Evolutionary conservation across 92 coral and sea anemone species (phyloP).

Genomic region (Chrysogorgia sp.): DNA sequence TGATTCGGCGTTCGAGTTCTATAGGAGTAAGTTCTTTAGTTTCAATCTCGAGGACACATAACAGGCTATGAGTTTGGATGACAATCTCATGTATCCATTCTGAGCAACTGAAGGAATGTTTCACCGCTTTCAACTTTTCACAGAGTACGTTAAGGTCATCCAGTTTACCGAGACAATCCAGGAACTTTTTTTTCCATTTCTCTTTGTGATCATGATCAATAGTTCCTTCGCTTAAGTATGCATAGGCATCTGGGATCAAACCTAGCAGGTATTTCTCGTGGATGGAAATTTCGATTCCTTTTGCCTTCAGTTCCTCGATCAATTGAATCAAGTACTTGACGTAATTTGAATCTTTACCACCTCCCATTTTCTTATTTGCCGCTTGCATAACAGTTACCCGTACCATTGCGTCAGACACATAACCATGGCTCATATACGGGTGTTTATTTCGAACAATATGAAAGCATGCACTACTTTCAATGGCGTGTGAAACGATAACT

Average conservation of each 20-base stretch:
- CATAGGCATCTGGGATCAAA: constrained; percentile 70
- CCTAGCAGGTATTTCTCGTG: constrained; percentile 59
- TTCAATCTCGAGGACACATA: constrained; percentile 68
- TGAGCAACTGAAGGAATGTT: constrained; percentile 56
- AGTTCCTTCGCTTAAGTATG: constrained; percentile 56
- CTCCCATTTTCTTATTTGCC: constrained; percentile 62
- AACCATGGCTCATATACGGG: constrained; percentile 76
- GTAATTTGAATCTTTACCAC: constrained; percentile 16
- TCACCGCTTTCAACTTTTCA: constrained; percentile 51
- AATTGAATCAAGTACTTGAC: constrained; percentile 57
- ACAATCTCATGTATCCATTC: constrained; percentile 58
- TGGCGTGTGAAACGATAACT: constrained; percentile 62
- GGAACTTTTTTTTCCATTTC: constrained; percentile 52
- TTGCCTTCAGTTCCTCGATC: constrained; percentile 27
- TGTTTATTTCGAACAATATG: constrained; percentile 62
- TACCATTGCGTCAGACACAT: constrained; percentile 73
- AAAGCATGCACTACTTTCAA: constrained; percentile 74
- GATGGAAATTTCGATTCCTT: background rate
- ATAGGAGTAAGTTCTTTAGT: constrained; percentile 53
- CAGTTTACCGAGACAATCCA: constrained; percentile 57
- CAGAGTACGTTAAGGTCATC: constrained; percentile 56
- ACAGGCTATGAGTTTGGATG: constrained; percentile 57
- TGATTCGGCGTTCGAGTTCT: constrained; percentile 64
- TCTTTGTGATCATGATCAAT: constrained; percentile 66
- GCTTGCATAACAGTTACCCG: constrained; percentile 75